phyloP scores from a whole-genome alignment of 2,113 vertebrate genomes.

The Sphyrna mokarran region DNA sequence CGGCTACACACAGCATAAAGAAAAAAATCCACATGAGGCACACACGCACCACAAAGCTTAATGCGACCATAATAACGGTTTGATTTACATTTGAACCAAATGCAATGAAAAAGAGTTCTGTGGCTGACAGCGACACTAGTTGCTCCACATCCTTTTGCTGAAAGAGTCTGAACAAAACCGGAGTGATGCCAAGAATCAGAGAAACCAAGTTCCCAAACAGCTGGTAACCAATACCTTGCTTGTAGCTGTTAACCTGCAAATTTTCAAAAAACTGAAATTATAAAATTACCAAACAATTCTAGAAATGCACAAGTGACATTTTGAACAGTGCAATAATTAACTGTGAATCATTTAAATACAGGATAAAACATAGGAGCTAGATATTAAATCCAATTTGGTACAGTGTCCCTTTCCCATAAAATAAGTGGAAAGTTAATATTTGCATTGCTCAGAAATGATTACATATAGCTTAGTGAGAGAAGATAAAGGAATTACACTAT shows the following conservation, averaged over 20 bases:
- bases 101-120: conserved; percentile 72
- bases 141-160: conserved; percentile 84
- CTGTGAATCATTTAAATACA: background rate
- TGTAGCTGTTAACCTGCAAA: conserved; percentile 82
- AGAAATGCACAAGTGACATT: background rate
- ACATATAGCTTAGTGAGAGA: background rate
- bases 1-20: conserved; percentile 94
- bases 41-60: conserved; percentile 84
- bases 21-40: conserved; percentile 98
- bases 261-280: conserved; percentile 28
- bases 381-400: background rate
- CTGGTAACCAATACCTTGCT: conserved; percentile 92
- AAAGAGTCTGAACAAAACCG: conserved; percentile 80
- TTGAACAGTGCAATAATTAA: background rate
- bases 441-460: background rate
- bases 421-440: background rate
- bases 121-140: conserved; percentile 69
- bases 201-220: conserved; percentile 87
- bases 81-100: conserved; percentile 73
- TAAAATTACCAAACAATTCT: conserved; percentile 2
- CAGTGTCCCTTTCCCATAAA: background rate
- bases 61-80: conserved; percentile 76
- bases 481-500: background rate
- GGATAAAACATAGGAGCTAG: background rate
- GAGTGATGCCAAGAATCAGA: conserved; percentile 80